These are phyloP conservation scores for Periplaneta americana DNA, from an alignment of 1,140 invertebrate genomes.

Conservation along the genomic window DNA sequence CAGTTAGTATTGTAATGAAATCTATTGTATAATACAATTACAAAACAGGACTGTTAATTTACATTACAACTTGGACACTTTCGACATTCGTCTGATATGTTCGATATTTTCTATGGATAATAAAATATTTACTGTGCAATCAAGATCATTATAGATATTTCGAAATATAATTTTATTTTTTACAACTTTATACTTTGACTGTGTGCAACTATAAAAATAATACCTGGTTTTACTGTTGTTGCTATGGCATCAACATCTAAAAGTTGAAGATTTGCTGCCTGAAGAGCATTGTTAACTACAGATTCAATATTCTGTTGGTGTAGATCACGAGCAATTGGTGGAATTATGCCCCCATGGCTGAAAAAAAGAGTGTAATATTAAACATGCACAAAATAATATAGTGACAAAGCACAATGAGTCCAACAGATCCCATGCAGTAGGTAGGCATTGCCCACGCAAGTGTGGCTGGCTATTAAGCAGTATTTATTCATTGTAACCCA, in stretches of 20 bases:
- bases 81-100: conserved; percentile 7
- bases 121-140: too few species aligned
- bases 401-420: not conserved
- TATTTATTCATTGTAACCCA: not conserved
- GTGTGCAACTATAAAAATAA: not conserved
- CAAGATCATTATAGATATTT: too few species aligned
- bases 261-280: conserved; percentile 55
- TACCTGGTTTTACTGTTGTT: conserved; percentile 80
- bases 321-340: conserved; percentile 72
- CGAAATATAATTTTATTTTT: too few species aligned
- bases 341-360: conserved; percentile 89
- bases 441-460: not conserved
- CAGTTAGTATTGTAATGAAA: too few species aligned
- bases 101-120: not conserved
- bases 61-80: too few species aligned
- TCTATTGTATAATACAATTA: too few species aligned
- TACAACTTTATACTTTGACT: too few species aligned
- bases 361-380: too few species aligned
- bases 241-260: conserved; percentile 85
- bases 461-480: not conserved
- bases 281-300: conserved; percentile 64
- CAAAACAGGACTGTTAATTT: too few species aligned
- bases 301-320: conserved; percentile 74
- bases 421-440: not conserved
- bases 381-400: conserved; percentile 11